Conservation (phyloP, 2,888 invertebrate genomes). For the Dioctria linearis region DNA sequence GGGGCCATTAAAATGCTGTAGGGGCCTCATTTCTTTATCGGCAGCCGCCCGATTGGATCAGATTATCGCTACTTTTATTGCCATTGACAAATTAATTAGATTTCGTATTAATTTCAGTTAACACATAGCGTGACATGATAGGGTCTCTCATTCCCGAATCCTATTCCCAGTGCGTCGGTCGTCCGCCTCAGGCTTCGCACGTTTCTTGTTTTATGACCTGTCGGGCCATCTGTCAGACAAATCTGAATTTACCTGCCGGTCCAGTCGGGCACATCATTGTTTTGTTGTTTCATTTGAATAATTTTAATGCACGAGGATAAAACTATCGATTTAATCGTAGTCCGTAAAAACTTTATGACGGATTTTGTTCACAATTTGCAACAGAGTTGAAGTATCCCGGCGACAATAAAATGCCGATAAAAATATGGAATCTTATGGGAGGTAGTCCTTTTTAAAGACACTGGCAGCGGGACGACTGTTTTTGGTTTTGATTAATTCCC, state of each 20-base stretch:
- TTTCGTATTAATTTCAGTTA: conserved; percentile 53
- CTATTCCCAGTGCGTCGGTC: too few species aligned
- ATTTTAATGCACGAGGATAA: conserved; percentile 14
- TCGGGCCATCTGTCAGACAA: conserved; percentile 46
- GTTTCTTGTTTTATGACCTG: conserved; percentile 38
- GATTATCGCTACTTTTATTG: conserved; percentile 50
- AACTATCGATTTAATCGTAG: conserved; percentile 40
- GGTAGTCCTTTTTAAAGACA: background rate
- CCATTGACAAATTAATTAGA: conserved; percentile 55
- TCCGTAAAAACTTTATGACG: conserved; percentile 49
- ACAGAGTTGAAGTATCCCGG: conserved; percentile 14
- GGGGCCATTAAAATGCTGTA: conserved; percentile 44
- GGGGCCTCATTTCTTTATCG: conserved; percentile 30
- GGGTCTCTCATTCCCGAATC: background rate
- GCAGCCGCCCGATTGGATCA: conserved; percentile 39
- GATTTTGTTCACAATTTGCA: conserved; percentile 47
- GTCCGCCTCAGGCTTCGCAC: background rate
- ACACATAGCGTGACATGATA: conserved; percentile 53
- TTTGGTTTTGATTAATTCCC: conserved; percentile 44
- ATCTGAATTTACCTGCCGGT: conserved; percentile 15
- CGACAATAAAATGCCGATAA: conserved; percentile 24
- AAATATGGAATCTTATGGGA: conserved; percentile 32
- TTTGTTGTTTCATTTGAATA: conserved; percentile 41
- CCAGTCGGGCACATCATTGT: background rate
- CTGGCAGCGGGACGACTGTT: background rate